These are phyloP conservation scores for Acomys russatus DNA, from an alignment of 2,797 vertebrate genomes.

Conservation along the genomic window DNA sequence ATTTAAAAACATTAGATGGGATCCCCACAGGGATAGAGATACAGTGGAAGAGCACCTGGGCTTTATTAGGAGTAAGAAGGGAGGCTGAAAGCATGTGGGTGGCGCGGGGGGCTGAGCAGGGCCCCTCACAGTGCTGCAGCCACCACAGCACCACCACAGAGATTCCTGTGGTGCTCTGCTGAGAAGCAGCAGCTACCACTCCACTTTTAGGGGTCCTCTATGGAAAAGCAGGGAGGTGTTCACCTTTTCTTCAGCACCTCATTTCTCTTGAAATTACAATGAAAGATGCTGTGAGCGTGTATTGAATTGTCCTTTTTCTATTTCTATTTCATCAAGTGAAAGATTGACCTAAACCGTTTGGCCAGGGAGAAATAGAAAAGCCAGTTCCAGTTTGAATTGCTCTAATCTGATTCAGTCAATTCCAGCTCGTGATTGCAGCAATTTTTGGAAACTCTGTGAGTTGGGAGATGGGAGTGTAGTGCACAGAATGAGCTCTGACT, in stretches of 20 bases:
- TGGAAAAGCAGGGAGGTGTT: neutral
- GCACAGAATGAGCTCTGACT: neutral
- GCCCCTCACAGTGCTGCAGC: accelerated
- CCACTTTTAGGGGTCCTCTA: neutral
- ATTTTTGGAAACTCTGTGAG: constrained; percentile 18
- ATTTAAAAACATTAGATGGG: neutral
- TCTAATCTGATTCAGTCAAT: neutral
- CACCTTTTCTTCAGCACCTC: neutral
- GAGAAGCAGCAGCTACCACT: neutral
- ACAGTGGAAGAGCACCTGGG: accelerated
- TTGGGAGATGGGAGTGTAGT: neutral
- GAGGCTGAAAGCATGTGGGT: neutral
- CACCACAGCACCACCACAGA: neutral
- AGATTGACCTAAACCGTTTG: constrained; percentile 26
- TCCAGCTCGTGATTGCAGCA: neutral
- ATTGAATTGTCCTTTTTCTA: constrained; percentile 49
- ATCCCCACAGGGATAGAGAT: neutral
- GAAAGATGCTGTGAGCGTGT: neutral
- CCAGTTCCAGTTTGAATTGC: constrained; percentile 38
- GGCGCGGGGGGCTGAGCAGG: accelerated
- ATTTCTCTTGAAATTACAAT: constrained; percentile 57
- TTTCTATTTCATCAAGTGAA: constrained; percentile 56
- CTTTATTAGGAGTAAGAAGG: neutral
- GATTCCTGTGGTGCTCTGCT: neutral
- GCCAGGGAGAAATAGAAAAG: constrained; percentile 55